phyloP scores from a whole-genome alignment of 1,140 invertebrate genomes.

The Cataglyphis hispanica region DNA sequence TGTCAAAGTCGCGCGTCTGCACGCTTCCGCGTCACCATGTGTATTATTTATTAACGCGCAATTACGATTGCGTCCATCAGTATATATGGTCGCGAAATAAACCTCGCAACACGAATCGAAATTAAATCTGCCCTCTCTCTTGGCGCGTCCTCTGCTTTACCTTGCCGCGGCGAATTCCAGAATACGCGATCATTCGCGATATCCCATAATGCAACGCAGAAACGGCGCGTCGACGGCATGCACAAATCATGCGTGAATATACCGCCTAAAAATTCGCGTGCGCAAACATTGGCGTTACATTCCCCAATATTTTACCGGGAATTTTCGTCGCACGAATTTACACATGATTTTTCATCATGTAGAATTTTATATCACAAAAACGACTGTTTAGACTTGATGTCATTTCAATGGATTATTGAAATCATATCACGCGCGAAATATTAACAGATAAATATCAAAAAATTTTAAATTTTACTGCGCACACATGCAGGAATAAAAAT shows the following conservation, averaged over 20 bases:
- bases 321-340: constrained; percentile 22
- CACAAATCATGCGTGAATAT: constrained; percentile 6
- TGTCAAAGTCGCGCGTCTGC: background rate
- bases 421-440: constrained; percentile 3
- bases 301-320: background rate
- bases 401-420: constrained; percentile 26
- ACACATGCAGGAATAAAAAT: background rate
- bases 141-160: background rate
- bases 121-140: constrained; percentile 28
- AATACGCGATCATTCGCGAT: constrained; percentile 30
- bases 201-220: constrained; percentile 6
- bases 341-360: constrained; percentile 7
- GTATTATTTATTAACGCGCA: constrained; percentile 35
- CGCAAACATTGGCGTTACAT: background rate
- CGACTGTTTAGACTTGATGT: constrained; percentile 19
- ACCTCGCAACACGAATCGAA: background rate
- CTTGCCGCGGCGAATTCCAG: background rate
- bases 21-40: background rate
- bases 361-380: constrained; percentile 24
- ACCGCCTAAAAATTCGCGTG: constrained; percentile 22
- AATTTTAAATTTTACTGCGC: constrained; percentile 1
- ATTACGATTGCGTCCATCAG: constrained; percentile 16
- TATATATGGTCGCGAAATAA: background rate
- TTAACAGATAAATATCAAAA: constrained; percentile 19
- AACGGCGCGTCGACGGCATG: background rate